Percentiles rank a stretch among this genome's conserved stretches.
Conservation (phyloP, 2,888 invertebrate species). For the Apamea sordens region DNA sequence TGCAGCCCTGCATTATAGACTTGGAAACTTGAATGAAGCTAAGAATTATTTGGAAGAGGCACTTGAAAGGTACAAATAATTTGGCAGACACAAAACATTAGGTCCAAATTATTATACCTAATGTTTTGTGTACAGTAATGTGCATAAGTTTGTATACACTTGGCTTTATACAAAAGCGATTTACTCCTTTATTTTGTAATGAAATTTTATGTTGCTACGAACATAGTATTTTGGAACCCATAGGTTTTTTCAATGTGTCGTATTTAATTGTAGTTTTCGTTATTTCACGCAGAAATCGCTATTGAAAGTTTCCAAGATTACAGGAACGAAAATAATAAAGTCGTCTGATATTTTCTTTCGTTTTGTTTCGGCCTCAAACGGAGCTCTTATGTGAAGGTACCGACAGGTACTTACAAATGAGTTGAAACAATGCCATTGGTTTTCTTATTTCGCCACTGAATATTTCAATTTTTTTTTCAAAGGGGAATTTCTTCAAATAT, state of each 20-base stretch:
- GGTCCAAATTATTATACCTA: background rate
- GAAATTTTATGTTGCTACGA: no score
- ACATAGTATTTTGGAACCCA: no score
- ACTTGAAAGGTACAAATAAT: constrained; percentile 90
- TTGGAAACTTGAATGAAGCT: constrained; percentile 96
- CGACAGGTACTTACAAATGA: background rate
- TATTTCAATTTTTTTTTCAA: background rate
- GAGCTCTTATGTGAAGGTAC: background rate
- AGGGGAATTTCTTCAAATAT: no score
- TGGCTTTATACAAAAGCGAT: no score
- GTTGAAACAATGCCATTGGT: background rate
- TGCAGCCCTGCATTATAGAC: constrained; percentile 97
- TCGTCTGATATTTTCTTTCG: background rate
- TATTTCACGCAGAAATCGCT: no score
- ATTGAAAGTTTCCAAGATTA: background rate
- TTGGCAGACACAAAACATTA: background rate
- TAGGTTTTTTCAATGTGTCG: no score
- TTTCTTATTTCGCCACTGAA: background rate
- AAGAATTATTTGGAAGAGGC: constrained; percentile 96
- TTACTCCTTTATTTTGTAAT: no score
- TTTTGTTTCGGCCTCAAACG: background rate
- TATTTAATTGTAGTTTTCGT: no score
- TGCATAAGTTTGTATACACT: no score
- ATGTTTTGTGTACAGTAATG: background rate
- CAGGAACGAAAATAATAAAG: background rate